Evolutionary conservation across 2,113 vertebrate genomes (phyloP), one percentile per base, ranked within the genome.

Genomic region (Porphyrio hochstetteri): DNA sequence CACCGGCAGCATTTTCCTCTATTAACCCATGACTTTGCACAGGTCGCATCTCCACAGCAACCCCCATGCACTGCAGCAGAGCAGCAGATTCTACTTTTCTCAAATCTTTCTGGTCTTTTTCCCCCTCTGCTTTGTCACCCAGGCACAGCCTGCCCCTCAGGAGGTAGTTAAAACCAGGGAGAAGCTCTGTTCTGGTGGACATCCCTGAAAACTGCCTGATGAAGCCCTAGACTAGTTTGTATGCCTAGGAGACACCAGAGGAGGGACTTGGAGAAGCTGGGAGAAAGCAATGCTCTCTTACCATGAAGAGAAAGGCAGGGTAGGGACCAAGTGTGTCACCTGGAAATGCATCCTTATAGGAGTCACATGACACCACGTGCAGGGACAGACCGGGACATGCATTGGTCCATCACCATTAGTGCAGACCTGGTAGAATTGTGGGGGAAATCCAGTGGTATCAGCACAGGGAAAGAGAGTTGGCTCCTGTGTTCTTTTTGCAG

Each of bases 11-110:
- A 91, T 79, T 97, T 96, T 93, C 96, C 82, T 82, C 93, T 93
- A 74, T 97, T 97, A 96, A 97, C 93, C 96, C 59, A 10, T 96
- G 97, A 97, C 95, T 96, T 80, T 8, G 7, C 48, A 78, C 88
- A 82, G 57, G 77, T 96, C 79, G 57, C 80, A 89, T 92, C 90
- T 93, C 82, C 29, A 9, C 92, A 42, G 68, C 80, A 59, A 52
- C 19, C n/a, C 57, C 36, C 23, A 11, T 3, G 40, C 61, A 57
- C 19, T 53, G 78, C 70, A 70, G 33, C 65, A 42, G 65, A 89
- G 33, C 5, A 2, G 16, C 36, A 64, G 27, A 56, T 55, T 55
- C n/a, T 35, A 3, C 16, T 93, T 35, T 28, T 75, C 48, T n/a
- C 21, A 23, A 50, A 29, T 13, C 17, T 50, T 72, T 27, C 38